A percentile compares a stretch with the other conserved stretches of the same genome.
phyloP scores from a whole-genome alignment of 2,888 invertebrate genomes.

The Caenorhabditis wallacei region DNA sequence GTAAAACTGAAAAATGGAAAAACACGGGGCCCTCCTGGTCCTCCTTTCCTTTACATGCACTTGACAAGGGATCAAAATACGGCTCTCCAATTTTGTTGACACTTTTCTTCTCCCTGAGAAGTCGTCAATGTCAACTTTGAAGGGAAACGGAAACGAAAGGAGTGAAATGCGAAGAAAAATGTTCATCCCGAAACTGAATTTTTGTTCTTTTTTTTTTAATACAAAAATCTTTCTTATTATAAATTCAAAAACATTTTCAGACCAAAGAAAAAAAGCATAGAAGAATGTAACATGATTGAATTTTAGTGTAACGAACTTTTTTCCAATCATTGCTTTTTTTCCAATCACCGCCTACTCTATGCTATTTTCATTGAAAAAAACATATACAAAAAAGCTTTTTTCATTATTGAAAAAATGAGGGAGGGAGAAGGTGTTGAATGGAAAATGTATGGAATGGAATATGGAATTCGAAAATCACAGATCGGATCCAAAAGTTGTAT shows the following conservation, averaged over 20 bases:
- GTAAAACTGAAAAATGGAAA: constrained; percentile 39
- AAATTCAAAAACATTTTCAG: constrained; percentile 18
- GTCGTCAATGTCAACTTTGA: constrained; percentile 49
- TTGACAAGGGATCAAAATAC: constrained; percentile 62
- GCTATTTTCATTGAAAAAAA: constrained; percentile 41
- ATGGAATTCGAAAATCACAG: constrained; percentile 26
- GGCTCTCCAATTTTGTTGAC: constrained; percentile 63
- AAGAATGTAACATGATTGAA: constrained; percentile 23
- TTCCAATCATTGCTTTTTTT: constrained; percentile 22
- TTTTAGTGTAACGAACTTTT: constrained; percentile 18
- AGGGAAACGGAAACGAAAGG: constrained; percentile 32
- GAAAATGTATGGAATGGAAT: constrained; percentile 13
- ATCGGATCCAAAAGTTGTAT: constrained; percentile 32
- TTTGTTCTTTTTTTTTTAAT: constrained; percentile 9
- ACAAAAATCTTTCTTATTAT: background rate
- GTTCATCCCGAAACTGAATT: constrained; percentile 35
- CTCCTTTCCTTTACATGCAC: constrained; percentile 51
- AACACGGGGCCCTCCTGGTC: constrained; percentile 51
- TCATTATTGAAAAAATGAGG: constrained; percentile 3
- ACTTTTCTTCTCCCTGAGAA: constrained; percentile 50
- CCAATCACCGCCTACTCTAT: constrained; percentile 31
- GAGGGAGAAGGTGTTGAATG: constrained; percentile 1
- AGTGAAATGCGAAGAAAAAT: constrained; percentile 37
- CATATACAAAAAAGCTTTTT: constrained; percentile 15
- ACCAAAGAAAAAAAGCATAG: background rate